Conservation (phyloP, 2,113 vertebrate genomes). For the Terrapene triunguis region DNA sequence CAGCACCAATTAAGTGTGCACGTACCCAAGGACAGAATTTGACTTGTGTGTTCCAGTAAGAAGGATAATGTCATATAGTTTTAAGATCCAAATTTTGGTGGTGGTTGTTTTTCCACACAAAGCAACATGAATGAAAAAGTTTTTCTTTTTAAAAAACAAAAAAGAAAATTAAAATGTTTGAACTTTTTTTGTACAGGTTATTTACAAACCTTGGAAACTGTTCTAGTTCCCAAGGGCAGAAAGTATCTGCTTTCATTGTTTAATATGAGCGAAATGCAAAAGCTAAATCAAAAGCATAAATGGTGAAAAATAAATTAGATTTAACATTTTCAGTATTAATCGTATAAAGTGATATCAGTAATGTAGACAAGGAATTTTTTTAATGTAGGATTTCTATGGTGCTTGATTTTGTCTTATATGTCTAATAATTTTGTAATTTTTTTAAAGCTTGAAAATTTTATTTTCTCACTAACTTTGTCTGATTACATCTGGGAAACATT, state of each 20-base stretch:
- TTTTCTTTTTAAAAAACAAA: background rate
- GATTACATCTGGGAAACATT: background rate
- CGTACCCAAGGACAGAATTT: background rate
- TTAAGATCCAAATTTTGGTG: background rate
- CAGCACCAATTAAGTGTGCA: background rate
- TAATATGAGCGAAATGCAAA: background rate
- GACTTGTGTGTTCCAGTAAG: background rate
- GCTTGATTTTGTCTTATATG: background rate
- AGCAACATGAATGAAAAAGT: background rate
- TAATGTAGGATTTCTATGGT: background rate
- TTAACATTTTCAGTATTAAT: background rate
- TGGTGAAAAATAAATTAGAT: background rate
- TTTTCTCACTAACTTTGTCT: background rate
- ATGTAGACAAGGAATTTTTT: background rate
- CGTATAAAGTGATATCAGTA: background rate
- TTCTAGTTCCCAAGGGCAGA: accelerated
- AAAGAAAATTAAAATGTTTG: background rate
- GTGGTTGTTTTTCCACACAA: background rate
- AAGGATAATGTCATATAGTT: background rate
- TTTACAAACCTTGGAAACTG: background rate
- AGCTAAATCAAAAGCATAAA: background rate
- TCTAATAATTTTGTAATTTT: background rate
- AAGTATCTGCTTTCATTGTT: background rate
- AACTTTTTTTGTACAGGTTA: background rate
- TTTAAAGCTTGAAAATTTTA: background rate